Evolutionary conservation across 1,140 invertebrate genomes (phyloP), one percentile per base, ranked within the genome.

Genomic region (Pissodes strobi): DNA sequence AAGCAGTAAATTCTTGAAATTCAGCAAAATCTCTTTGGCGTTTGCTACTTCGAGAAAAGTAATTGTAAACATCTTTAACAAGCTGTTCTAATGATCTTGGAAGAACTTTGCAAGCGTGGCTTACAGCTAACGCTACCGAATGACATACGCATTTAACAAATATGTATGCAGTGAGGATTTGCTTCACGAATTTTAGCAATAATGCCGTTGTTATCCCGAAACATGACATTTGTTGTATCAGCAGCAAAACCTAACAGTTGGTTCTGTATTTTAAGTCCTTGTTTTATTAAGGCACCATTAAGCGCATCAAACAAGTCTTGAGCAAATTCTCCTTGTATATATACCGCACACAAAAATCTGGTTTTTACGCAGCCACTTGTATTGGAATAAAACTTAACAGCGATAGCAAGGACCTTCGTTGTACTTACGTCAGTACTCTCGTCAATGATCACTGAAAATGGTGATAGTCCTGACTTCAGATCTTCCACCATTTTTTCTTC

Each of bases 121-220:
- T n/a, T n/a, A n/a, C n/a, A n/a, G n/a, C n/a, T n/a, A n/a, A n/a
- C n/a, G n/a, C n/a, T 34, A 48, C 64, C 1, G 67, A 71, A 65
- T 72, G 65, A 22, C 67, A 61, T 46, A 73, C n/a, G 64, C 68
- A 69, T 27, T 70, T 70, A 21, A 71, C 52, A 41, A 71, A 73
- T 25, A 71, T n/a, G n/a, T n/a, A n/a, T 48, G 52, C 69, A 71
- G 30, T 71, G 30, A 3, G 62, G 59, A 69, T 70, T 72, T 8
- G 66, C 15, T 43, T 68, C 5, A 13, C 21, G 58, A 46, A 73
- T 73, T 68, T 69, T 71, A 2, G 65, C 56, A 45, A 71, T 37
- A n/a, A 71, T 52, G n/a, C 64, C 67, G 58, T 22, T 56, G 5
- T 70, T 37, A 52, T 64, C 49, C 2, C 66, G 67, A 69, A 73